Conservation (phyloP, 2,797 vertebrate species). For the Podargus strigoides region DNA sequence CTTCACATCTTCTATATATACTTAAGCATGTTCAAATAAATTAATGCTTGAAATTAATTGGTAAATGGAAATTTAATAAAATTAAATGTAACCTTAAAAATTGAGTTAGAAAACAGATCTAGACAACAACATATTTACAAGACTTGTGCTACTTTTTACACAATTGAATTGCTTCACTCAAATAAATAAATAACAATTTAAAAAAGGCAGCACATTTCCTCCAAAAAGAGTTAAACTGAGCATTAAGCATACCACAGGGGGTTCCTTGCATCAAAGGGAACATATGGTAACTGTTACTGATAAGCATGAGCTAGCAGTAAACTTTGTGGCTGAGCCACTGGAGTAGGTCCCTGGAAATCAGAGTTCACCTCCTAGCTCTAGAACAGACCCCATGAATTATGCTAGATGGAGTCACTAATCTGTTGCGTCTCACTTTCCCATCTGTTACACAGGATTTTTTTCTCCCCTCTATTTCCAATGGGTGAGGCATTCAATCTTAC, state of each 20-base stretch:
- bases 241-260: neutral
- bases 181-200: neutral
- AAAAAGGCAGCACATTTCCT: neutral
- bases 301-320: neutral
- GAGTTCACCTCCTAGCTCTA: neutral
- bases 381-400: neutral
- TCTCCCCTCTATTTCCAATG: accelerated
- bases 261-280: neutral
- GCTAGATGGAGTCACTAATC: neutral
- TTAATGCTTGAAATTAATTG: neutral
- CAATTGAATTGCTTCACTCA: neutral
- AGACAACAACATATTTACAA: neutral
- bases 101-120: neutral
- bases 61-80: neutral
- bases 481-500: neutral
- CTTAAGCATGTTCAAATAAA: neutral
- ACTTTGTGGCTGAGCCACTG: neutral
- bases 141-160: neutral
- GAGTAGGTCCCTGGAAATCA: neutral
- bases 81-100: neutral
- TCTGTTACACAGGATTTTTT: neutral
- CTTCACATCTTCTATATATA: neutral
- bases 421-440: neutral
- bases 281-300: neutral
- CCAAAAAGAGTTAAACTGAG: neutral